Evolutionary conservation across 2,888 invertebrate genomes (phyloP).

Genomic region (Campopleginae sp.): DNA sequence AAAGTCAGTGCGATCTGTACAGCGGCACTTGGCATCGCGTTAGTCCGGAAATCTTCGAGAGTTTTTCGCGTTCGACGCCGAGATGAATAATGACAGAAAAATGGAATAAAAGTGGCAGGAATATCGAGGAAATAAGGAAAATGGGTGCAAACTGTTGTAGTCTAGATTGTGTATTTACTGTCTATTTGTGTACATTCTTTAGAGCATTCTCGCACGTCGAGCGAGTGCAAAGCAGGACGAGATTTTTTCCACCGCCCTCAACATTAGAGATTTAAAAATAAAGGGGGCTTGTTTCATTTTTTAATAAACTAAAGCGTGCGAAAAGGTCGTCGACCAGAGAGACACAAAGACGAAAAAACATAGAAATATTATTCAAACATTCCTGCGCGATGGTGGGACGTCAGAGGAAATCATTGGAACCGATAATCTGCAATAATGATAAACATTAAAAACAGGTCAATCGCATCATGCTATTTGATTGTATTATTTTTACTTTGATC

Average conservation of each 20-base stretch:
- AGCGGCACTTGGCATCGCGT: constrained; percentile 74
- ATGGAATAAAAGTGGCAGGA: not conserved
- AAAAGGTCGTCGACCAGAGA: constrained; percentile 59
- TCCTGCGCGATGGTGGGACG: constrained; percentile 72
- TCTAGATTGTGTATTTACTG: constrained; percentile 78
- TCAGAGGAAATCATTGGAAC: constrained; percentile 3
- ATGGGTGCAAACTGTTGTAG: constrained; percentile 71
- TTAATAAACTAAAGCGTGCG: constrained; percentile 44
- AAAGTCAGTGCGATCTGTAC: not conserved
- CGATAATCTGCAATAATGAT: not conserved
- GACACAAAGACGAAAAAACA: constrained; percentile 69
- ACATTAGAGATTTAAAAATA: not conserved
- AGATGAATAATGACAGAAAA: constrained; percentile 29
- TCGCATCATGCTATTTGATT: constrained; percentile 1
- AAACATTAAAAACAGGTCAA: constrained; percentile 8
- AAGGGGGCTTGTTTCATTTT: constrained; percentile 66
- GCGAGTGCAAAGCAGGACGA: constrained; percentile 66
- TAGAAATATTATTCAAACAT: constrained; percentile 79
- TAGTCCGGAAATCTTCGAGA: constrained; percentile 74
- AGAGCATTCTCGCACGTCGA: constrained; percentile 75
- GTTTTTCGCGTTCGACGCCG: constrained; percentile 69
- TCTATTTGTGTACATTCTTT: constrained; percentile 77
- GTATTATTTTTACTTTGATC: constrained; percentile 24
- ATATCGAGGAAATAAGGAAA: constrained; percentile 8
- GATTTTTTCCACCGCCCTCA: constrained; percentile 22